phyloP scores from a whole-genome alignment of 2,888 invertebrate species.

The Tinea trinotella region DNA sequence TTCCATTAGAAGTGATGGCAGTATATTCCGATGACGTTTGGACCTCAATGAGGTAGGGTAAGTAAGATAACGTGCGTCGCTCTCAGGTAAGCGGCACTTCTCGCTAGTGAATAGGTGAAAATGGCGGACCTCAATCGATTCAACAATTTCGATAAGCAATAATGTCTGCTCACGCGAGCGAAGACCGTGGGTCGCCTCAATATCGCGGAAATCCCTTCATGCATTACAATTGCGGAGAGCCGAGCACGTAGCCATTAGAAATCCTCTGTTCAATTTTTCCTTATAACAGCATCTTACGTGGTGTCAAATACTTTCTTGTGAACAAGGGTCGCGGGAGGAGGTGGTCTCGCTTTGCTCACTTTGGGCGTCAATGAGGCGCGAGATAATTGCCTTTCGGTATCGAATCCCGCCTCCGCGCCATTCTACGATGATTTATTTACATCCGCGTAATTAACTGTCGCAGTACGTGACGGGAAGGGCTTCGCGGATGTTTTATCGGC shows the following conservation, averaged over 20 bases:
- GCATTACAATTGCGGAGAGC: constrained; percentile 54
- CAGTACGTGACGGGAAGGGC: constrained; percentile 69
- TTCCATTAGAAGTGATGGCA: constrained; percentile 11
- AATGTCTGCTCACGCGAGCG: constrained; percentile 39
- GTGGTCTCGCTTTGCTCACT: constrained; percentile 48
- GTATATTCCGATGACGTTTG: constrained; percentile 24
- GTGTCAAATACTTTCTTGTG: constrained; percentile 55
- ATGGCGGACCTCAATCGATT: constrained; percentile 50
- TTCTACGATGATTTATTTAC: constrained; percentile 71
- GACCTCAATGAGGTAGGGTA: constrained; percentile 29
- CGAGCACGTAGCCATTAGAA: constrained; percentile 51
- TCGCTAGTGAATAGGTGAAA: constrained; percentile 41
- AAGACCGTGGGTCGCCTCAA: constrained; percentile 43
- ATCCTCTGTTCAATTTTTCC: constrained; percentile 55
- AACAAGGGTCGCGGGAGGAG: constrained; percentile 32
- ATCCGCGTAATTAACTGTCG: constrained; percentile 71
- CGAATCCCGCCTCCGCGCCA: constrained; percentile 54
- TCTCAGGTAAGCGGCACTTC: constrained; percentile 40
- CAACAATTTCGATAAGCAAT: constrained; percentile 56
- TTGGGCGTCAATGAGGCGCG: constrained; percentile 66
- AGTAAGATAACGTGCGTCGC: constrained; percentile 38
- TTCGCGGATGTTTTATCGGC: constrained; percentile 61
- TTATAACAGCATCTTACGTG: constrained; percentile 50
- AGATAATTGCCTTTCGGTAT: constrained; percentile 68
- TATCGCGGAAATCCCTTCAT: constrained; percentile 55